These are phyloP conservation scores for Dinocampus coccinellae DNA, from an alignment of 2,888 invertebrate genomes.

Conservation along the genomic window DNA sequence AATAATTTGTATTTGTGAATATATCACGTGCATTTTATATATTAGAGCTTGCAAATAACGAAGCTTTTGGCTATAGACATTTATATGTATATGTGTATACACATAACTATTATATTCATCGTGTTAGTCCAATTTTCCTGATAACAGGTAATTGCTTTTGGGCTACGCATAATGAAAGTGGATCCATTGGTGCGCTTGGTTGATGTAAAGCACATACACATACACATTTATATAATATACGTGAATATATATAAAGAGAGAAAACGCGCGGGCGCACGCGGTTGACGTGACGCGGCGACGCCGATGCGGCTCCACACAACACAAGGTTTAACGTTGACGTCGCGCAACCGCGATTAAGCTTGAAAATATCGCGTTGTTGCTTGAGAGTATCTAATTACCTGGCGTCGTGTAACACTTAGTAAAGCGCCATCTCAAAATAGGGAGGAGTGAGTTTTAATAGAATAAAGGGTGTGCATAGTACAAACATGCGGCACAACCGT, in stretches of 20 bases:
- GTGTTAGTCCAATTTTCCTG: constrained; percentile 50
- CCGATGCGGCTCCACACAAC: constrained; percentile 17
- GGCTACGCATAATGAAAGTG: constrained; percentile 40
- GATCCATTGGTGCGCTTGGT: constrained; percentile 34
- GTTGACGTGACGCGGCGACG: constrained; percentile 22
- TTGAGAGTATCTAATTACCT: constrained; percentile 46
- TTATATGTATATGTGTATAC: neutral
- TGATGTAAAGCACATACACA: constrained; percentile 22
- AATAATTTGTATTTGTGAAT: neutral
- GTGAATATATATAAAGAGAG: too few species aligned
- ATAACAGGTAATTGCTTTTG: constrained; percentile 49
- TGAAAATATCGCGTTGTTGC: constrained; percentile 44
- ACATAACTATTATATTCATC: constrained; percentile 40
- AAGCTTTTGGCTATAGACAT: neutral
- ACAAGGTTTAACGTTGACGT: constrained; percentile 36
- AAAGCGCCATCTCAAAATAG: neutral
- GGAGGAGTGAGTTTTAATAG: neutral
- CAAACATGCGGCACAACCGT: neutral
- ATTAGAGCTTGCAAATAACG: neutral
- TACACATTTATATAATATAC: too few species aligned
- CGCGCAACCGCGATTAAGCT: constrained; percentile 32
- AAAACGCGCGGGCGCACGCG: constrained; percentile 25
- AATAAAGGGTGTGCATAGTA: neutral
- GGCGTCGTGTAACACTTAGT: constrained; percentile 18
- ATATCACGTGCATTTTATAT: neutral